Evolutionary conservation across 2,888 invertebrate genomes (phyloP), one percentile per base, ranked within the genome.

Genomic region (Leptinotarsa juncta): DNA sequence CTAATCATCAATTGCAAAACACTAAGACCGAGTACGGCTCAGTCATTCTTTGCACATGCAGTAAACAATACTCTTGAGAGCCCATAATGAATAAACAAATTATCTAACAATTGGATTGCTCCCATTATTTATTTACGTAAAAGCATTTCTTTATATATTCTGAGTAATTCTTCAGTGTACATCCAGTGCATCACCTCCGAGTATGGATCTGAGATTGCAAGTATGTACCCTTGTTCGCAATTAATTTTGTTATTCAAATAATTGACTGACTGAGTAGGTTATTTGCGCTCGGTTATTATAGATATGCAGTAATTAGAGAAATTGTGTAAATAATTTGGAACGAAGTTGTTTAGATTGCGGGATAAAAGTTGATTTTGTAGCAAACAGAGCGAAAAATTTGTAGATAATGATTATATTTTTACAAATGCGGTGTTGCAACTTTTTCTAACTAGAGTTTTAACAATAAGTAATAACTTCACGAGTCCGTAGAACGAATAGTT

Each of bases 381-480:
- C 10, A 62, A 62, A 62, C 62, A 62, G 62, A 62, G 62, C 62
- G 42, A n/a, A 62, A 62, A 42, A 62, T 12, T 32, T 42, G 18
- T 32, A 62, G 16, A 0, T 62, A 32, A n/a, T n/a, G 62, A n/a
- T 42, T 42, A 57, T 57, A 15, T 23, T 26, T 15, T 57, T 18
- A 57, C 1, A 15, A 2, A 14, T 57, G 18, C 15, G 14, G 12
- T 57, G 57, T 57, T 57, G 18, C 23, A 23, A 57, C 57, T 23
- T 57, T 57, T 23, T 42, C 42, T 42, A 10, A 42, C 10, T 42
- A 42, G 42, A 42, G 10, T 42, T 42, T 42, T 10, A 2, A 3
- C 10, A 42, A 10, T 42, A 10, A 42, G 10, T 42, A 3, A 42
- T 42, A 42, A 42, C 42, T 42, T 42, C 42, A 42, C 42, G 42